Evolutionary conservation across 2,797 vertebrate genomes (phyloP), one percentile per base, ranked within the genome.

Genomic region (Epinephelus coioides): DNA sequence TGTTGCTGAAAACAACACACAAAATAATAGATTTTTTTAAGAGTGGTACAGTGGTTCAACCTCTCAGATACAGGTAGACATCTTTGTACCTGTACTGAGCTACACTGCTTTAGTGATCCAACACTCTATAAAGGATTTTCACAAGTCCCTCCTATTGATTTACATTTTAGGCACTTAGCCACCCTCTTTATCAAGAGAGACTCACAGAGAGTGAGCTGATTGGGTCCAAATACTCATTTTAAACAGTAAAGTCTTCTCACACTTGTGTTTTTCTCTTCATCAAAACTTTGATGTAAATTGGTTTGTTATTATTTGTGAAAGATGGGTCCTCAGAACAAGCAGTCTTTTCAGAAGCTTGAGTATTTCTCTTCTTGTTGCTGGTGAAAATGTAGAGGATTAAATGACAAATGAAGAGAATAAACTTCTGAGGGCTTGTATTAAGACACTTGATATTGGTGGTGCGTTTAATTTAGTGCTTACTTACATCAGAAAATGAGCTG

Each of bases 401-500:
- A 54, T 70, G 61, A 64, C 59, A 68, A 69, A 70, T 80, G 76
- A 70, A 46, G 12, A 40, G 40, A 55, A 54, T 21, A 62, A 65
- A 63, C 50, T 25, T 62, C 65, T 55, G 49, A 73, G 17, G 30
- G 19, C 40, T 67, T n/a, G 17, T 65, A 56, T 66, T 23, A 44
- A 69, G 50, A 77, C 27, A 47, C 54, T 79, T 69, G 40, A 84
- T 74, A 62, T 47, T 47, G 56, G 18, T 12, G 18, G 19, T 10
- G 49, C 46, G 54, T 84, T 84, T 68, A 25, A 79, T 81, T 69
- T 72, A 81, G 51, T 74, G 50, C 30, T 74, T 49, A 67, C 56
- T 81, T 73, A 43, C 27, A 75, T 65, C 11, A 51, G 70, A 75
- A 73, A 73, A 82, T 78, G 64, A 25, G 11, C 78, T 47, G 54